Base-by-base conservation (phyloP, 2,113 vertebrate genomes). In the Euleptes europaea region DNA sequence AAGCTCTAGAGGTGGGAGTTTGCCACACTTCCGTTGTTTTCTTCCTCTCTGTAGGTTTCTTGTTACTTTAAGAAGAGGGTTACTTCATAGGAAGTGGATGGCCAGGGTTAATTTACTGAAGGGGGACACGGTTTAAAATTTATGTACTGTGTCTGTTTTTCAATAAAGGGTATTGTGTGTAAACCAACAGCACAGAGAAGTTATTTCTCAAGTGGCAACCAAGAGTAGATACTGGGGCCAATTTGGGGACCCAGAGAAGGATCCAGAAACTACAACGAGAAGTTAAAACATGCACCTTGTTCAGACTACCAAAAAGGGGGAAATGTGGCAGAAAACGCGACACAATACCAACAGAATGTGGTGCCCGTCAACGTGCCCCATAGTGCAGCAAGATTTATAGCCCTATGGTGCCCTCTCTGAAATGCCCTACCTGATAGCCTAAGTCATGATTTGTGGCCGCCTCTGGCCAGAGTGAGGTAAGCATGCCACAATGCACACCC, bases 111-210 rank as follows among this genome's bases (percentile, higher is more conserved):
- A 73, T 80, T 71, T 65, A 79, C 40, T 79, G 71, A 85, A 15
- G 44, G 40, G 47, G 76, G 40, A 26, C 65, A 38, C 7, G 35
- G n/a, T 72, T 79, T 71, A 85, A 63, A 79, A 35, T 47, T 79
- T 65, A n/a, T 83, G 81, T 83, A 74, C 40, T 15, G 40, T 65
- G 69, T 73, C 40, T 73, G n/a, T 80, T 85, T 65, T 85, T 85
- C 54, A 80, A 80, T 73, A 85, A 85, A 85, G 69, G 69, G 51
- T 57, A 63, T 47, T 40, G 77, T 73, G 77, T 49, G 69, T 38
- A 79, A 57, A 73, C 42, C 28, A 3, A 65, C 42, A 31, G 69
- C 69, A 31, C 40, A 19, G 44, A 66, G 54, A 14, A 47, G 13
- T 63, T 63, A n/a, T 85, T 28, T 71, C 49, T 69, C 44, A 19